These are phyloP conservation scores for Drosophila lini DNA, from an alignment of 1,140 invertebrate genomes.

Conservation along the genomic window DNA sequence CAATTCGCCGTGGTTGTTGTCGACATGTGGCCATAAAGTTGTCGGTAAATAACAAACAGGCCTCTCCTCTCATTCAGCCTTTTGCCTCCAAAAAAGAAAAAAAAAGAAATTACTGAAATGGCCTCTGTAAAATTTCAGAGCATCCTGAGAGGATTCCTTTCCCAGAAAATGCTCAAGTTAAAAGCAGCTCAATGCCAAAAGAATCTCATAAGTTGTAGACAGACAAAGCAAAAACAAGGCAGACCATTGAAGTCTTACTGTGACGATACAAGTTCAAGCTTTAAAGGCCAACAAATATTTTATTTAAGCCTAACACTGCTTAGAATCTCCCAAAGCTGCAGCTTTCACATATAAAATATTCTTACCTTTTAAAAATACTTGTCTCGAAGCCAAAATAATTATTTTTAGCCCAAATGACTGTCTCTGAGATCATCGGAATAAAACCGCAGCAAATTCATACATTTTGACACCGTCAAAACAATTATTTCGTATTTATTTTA, in stretches of 20 bases:
- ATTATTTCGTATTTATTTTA: slow-evolving; percentile 1
- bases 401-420: slow-evolving; percentile 2
- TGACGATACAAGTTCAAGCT: neutral
- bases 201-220: slow-evolving; percentile 12
- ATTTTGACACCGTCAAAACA: neutral
- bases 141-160: slow-evolving; percentile 30
- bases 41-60: slow-evolving; percentile 80
- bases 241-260: neutral
- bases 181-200: slow-evolving; percentile 21
- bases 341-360: neutral
- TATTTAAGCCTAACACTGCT: neutral
- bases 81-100: slow-evolving; percentile 1
- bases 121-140: slow-evolving; percentile 14
- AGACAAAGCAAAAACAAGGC: neutral
- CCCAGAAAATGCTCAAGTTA: slow-evolving; percentile 17
- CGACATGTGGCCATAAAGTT: slow-evolving; percentile 80
- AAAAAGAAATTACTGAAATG: slow-evolving; percentile 11
- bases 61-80: slow-evolving; percentile 27
- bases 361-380: neutral
- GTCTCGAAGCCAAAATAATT: neutral
- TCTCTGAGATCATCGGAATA: slow-evolving; percentile 10
- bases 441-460: neutral
- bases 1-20: slow-evolving; percentile 56
- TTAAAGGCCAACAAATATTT: neutral
- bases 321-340: neutral